Evolutionary conservation across 2,113 vertebrate genomes (phyloP), one percentile per base, ranked within the genome.

Genomic region (Heliornis fulica): DNA sequence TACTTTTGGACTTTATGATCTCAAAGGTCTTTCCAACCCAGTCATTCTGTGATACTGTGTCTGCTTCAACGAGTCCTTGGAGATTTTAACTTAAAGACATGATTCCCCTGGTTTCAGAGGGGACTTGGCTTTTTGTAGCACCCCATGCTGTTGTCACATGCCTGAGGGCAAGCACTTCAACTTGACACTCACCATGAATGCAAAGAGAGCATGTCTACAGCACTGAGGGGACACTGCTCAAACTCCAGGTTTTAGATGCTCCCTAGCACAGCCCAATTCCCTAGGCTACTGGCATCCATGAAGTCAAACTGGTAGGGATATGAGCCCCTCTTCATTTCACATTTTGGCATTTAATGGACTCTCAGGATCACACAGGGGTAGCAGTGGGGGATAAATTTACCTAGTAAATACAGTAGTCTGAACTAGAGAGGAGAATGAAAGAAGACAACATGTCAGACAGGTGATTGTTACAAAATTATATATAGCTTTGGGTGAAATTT

Each of bases 151-250:
- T 51, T 72, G 36, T 69, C 75, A 40, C 46, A 77, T 0, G 71
- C 88, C 85, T 13, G 43, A 85, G 71, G 79, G 92, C 71, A 69
- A 71, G 68, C 41, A 10, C 91, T 95, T 86, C 75, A 66, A 83
- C 63, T 66, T 59, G 84, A 83, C 70, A 59, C 57, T 88, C 82
- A 19, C 21, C 0, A 1, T 26, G 66, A 87, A 80, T n/a, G 50
- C 78, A 59, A 69, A 78, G 79, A 45, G 40, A 82, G 26, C 9
- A 10, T 19, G 32, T 46, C 51, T n/a, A 0, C 56, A 70, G 19
- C 80, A 50, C 77, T 25, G 10, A 61, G 28, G 65, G 56, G 61
- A 46, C 15, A 2, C 22, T 18, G 61, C 70, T 81, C 3, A 1
- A 68, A 82, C 48, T 72, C 65, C 31, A 81, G 92, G 68, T 36